These are phyloP conservation scores for Tachycineta bicolor DNA, from an alignment of 2,113 vertebrate species.

Conservation along the genomic window DNA sequence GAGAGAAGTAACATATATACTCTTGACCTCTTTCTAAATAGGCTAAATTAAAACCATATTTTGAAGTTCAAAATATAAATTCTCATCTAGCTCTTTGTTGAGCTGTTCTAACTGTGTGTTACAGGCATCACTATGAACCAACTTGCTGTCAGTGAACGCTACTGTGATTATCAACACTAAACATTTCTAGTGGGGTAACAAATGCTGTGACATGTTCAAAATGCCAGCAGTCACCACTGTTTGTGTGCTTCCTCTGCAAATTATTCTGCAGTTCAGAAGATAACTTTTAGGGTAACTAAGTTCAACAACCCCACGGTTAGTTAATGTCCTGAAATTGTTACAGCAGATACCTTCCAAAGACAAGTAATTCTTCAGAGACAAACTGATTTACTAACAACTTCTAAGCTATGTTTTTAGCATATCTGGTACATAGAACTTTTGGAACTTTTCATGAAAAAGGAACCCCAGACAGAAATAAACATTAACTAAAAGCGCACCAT, in stretches of 20 bases:
- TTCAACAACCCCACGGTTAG: rapidly evolving
- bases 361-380: not conserved
- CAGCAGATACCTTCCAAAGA: not conserved
- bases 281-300: not conserved
- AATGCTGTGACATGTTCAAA: not conserved
- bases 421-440: not conserved
- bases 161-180: rapidly evolving
- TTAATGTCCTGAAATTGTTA: not conserved
- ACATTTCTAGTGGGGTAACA: not conserved
- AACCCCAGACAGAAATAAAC: conserved; percentile 23
- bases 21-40: not conserved
- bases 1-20: not conserved
- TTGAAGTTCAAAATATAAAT: not conserved
- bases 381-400: not conserved
- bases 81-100: not conserved
- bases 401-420: not conserved
- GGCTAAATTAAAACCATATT: not conserved
- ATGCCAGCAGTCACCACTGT: not conserved
- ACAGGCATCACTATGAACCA: not conserved
- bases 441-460: conserved; percentile 12
- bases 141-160: rapidly evolving
- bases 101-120: not conserved
- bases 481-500: not conserved
- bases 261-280: not conserved
- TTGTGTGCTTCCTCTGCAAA: not conserved